These are phyloP conservation scores for Ophioderma brevispina DNA, from an alignment of 35 echinoderm and acorn worm genomes.

Conservation along the genomic window DNA sequence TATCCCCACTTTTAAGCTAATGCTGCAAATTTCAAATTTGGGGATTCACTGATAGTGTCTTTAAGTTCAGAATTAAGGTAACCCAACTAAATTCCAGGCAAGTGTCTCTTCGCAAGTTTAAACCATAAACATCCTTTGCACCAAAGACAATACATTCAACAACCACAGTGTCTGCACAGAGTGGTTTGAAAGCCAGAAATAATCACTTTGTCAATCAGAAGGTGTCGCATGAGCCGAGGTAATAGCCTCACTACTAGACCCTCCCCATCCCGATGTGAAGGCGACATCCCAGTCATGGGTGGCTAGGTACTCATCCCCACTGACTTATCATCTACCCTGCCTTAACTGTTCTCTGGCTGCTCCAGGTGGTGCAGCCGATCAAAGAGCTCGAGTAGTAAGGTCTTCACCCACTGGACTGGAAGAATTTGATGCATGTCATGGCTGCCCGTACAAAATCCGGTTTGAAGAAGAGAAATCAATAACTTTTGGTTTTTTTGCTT, in stretches of 20 bases:
- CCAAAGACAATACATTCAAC: no score
- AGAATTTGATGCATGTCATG: constrained; percentile 89
- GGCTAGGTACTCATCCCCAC: constrained; percentile 59
- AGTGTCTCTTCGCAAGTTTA: no score
- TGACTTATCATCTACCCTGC: constrained; percentile 61
- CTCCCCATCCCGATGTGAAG: constrained; percentile 9
- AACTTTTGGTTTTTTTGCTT: no score
- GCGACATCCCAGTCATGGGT: background rate
- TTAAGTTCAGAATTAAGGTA: no score
- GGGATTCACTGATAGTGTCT: no score
- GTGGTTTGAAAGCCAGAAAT: no score
- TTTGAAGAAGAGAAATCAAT: background rate
- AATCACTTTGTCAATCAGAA: no score
- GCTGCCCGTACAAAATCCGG: constrained; percentile 89
- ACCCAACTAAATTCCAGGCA: no score
- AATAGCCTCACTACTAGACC: constrained; percentile 12
- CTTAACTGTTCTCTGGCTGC: constrained; percentile 56
- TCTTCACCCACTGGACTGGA: constrained; percentile 58
- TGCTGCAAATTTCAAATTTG: no score
- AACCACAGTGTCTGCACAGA: no score
- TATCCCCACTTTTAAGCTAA: no score
- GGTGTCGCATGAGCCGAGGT: constrained; percentile 54
- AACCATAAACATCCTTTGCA: no score
- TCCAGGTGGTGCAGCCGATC: constrained; percentile 74
- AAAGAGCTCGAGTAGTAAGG: constrained; percentile 72